A percentile compares a stretch with the other conserved stretches of the same genome.
phyloP scores from a whole-genome alignment of 2,797 vertebrate species.

The Acanthiza pusilla region DNA sequence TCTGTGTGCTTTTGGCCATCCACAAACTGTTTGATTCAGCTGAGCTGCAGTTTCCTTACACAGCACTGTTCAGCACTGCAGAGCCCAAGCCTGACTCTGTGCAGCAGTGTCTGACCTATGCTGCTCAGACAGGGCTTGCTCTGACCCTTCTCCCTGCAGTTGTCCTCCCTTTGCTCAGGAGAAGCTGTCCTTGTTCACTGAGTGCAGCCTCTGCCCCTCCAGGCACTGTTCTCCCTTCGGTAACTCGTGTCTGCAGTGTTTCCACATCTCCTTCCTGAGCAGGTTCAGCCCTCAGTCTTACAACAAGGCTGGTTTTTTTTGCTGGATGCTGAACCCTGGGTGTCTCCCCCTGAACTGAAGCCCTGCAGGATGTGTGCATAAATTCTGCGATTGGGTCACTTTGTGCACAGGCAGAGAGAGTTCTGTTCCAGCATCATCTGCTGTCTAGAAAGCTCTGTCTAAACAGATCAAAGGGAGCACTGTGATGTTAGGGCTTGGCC shows the following conservation, averaged over 20 bases:
- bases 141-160: not conserved
- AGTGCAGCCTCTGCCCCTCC: not conserved
- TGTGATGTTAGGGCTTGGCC: constrained; percentile 15
- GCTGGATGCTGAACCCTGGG: not conserved
- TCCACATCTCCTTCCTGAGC: not conserved
- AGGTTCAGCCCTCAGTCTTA: not conserved
- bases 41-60: not conserved
- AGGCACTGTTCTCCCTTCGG: not conserved
- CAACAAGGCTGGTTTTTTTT: not conserved
- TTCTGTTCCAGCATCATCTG: constrained; percentile 41
- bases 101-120: not conserved
- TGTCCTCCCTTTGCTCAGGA: not conserved
- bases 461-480: constrained; percentile 30
- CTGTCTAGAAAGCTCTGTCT: constrained; percentile 31
- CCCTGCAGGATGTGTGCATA: not conserved
- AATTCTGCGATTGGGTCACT: not conserved
- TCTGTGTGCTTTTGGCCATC: not conserved
- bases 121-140: not conserved
- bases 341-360: not conserved
- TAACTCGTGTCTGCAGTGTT: not conserved
- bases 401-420: not conserved
- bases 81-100: not conserved
- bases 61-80: not conserved
- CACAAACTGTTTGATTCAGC: not conserved
- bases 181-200: not conserved